Base-by-base conservation (phyloP, 2,113 vertebrate genomes). In the Columba janthina region DNA sequence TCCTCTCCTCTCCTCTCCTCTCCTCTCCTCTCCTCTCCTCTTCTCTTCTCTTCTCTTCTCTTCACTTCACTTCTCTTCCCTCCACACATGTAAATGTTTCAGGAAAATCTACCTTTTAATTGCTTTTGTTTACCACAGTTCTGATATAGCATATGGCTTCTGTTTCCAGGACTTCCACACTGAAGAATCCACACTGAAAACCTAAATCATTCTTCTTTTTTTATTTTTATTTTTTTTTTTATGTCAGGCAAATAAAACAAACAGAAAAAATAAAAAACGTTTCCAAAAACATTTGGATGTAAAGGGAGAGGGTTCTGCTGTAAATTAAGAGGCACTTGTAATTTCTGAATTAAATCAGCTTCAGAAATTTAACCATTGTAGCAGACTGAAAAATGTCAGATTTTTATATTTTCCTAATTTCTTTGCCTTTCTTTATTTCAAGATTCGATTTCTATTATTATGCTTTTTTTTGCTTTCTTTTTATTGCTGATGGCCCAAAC, bases 121-220 rank as follows among this genome's bases (percentile, higher is more conserved):
- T 95, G 40, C 15, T 87, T 88, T 80, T 94, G 57, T 84, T 96
- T 96, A 84, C 32, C 32, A 66, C 70, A 82, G 16, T 80, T 87
- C 91, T 88, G 40, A 18, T 75, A 54, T 4, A 79, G 53, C 78
- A 91, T 90, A 91, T 94, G 85, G 50, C 42, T 93, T 50, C 56
- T 40, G 84, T 96, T 96, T 96, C 70, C 44, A 90, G 46, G 57
- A 91, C 25, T 77, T 87, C 61, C 53, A 92, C 38, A 81, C 22
- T 72, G 65, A 91, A 91, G 90, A 53, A 74, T 79, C 65, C 58
- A 69, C 25, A 29, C 17, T 67, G 57, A 85, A 89, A 78, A 29
- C 3, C 16, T 57, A 82, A 88, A 94, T 32, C 6, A 50, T 32
- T 86, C 4, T 50, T 42, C 28, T 53, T 40, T 56, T 50, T 50